A percentile compares a stretch with the other conserved stretches of the same genome.
phyloP scores from a whole-genome alignment of 2,888 invertebrate species.

The Eupithecia centaureata region DNA sequence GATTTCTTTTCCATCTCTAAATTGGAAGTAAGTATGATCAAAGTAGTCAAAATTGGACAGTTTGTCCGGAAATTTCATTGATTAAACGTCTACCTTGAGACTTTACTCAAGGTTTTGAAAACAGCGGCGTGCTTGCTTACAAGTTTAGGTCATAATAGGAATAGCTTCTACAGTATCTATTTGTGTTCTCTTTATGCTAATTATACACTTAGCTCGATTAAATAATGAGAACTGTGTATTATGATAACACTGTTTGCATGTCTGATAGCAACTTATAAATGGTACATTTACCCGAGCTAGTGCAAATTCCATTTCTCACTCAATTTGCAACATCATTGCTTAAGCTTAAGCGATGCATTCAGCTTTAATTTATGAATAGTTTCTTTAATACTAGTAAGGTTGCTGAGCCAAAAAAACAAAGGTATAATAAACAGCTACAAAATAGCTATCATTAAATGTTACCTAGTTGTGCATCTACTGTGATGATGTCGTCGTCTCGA shows the following conservation, averaged over 20 bases:
- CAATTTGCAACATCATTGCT: constrained; percentile 7
- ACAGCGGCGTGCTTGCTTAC: constrained; percentile 9
- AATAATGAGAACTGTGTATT: constrained; percentile 55
- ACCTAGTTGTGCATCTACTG: constrained; percentile 33
- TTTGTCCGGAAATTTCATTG: neutral
- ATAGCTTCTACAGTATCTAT: constrained; percentile 19
- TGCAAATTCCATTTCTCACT: constrained; percentile 44
- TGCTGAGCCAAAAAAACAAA: constrained; percentile 13
- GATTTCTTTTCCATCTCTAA: neutral
- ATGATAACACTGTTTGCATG: constrained; percentile 60
- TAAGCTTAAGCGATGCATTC: constrained; percentile 8
- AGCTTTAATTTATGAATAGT: constrained; percentile 5
- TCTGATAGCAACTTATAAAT: constrained; percentile 57
- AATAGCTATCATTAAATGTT: constrained; percentile 14
- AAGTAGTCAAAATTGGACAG: neutral
- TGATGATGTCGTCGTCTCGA: constrained; percentile 35
- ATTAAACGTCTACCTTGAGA: constrained; percentile 3
- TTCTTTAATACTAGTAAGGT: neutral
- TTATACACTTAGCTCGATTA: constrained; percentile 42
- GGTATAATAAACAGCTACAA: constrained; percentile 17
- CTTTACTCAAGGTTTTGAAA: neutral
- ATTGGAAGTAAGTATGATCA: neutral
- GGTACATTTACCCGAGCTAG: constrained; percentile 49
- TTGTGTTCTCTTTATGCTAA: constrained; percentile 43
- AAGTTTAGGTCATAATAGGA: constrained; percentile 48